Conservation (phyloP, 2,113 vertebrate species). For the Heterotis niloticus region DNA sequence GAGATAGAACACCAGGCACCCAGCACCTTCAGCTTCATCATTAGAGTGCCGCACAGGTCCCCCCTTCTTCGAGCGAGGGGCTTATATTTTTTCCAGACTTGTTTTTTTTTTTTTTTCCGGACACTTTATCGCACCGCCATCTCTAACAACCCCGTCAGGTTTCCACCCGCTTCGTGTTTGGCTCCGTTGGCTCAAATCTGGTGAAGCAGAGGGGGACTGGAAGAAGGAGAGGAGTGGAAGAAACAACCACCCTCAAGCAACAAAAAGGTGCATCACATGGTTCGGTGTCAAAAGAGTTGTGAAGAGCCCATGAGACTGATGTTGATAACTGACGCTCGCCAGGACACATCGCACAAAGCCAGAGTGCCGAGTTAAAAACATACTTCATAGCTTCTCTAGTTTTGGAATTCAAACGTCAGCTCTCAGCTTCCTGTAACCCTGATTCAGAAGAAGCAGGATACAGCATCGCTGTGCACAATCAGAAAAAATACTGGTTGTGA, state of each 20-base stretch:
- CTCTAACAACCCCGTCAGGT: constrained; percentile 30
- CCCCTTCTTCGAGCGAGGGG: background rate
- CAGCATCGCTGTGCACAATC: no score
- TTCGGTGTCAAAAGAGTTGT: background rate
- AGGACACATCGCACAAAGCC: background rate
- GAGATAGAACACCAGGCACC: background rate
- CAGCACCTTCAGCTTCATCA: constrained; percentile 19
- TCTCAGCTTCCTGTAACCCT: no score
- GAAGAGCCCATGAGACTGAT: background rate
- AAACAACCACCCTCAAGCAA: constrained; percentile 1
- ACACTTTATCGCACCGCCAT: constrained; percentile 14
- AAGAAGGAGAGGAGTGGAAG: background rate
- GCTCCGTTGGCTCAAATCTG: constrained; percentile 9
- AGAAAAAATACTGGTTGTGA: no score
- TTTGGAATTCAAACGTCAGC: no score
- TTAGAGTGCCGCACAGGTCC: constrained; percentile 17
- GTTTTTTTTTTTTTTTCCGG: background rate
- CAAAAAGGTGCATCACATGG: background rate
- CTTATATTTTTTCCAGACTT: constrained; percentile 9
- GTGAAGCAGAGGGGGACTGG: constrained; percentile 9
- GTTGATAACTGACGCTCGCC: background rate
- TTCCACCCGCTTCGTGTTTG: constrained; percentile 27
- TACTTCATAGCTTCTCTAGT: no score
- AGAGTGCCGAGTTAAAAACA: no score
- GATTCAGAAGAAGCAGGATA: no score